Base-by-base conservation (phyloP, 1,140 invertebrate species). In the Xylocopa sonorina region DNA sequence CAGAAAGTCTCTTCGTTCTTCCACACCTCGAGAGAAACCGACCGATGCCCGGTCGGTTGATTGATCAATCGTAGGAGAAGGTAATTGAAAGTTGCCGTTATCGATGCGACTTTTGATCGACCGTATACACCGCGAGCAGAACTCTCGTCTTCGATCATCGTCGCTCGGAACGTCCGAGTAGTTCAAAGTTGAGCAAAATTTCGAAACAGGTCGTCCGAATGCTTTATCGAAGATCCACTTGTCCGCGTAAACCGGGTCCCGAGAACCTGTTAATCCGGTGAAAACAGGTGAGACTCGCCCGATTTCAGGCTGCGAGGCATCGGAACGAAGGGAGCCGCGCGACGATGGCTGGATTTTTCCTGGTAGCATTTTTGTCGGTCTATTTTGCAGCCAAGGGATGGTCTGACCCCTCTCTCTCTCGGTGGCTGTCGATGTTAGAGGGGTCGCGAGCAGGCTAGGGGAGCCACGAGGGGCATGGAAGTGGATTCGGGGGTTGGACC, bases 401-500 rank as follows among this genome's bases (percentile, higher is more conserved):
- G 53, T 50, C 46, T 16, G 2, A 12, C 12, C 18, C n/a, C 12
- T 24, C 43, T 38, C 55, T 38, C 87, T 88, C 76, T 76, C 48
- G 81, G n/a, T 58, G 69, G 32, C 50, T 60, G 79, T 77, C 63
- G 62, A 50, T 85, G 71, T 60, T 71, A 43, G 62, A 63, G 87
- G 71, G 62, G 81, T 51, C 80, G 62, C n/a, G n/a, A n/a, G n/a
- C n/a, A n/a, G n/a, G n/a, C n/a, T n/a, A 64, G 82, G 62, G 82
- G 62, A 83, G 68, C 18, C 51, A 7, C n/a, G 34, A 48, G 50
- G 71, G 73, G 78, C 62, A 24, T 67, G 83, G 55, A 80, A 78
- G 84, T 82, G 88, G 87, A 90, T 90, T 89, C 88, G 86, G 89
- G 87, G 88, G 88, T 88, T 91, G 89, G 87, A 87, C 85, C 71